Conservation (phyloP, 2,797 vertebrate species). For the Argya squamiceps region DNA sequence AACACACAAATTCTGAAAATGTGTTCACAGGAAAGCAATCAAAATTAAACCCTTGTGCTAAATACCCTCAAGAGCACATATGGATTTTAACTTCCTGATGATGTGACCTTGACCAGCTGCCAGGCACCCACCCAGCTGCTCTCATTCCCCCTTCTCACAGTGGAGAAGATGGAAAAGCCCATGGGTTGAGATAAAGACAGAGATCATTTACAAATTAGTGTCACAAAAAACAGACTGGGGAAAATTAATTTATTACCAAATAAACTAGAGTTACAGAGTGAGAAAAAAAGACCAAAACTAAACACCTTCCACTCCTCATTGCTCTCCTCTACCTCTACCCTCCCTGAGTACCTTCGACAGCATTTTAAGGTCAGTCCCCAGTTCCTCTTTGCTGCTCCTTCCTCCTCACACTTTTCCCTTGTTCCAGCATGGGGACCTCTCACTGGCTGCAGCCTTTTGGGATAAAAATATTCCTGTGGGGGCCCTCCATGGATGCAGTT, state of each 20-base stretch:
- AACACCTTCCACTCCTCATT: no score
- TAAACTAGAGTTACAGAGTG: background rate
- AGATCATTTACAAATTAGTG: background rate
- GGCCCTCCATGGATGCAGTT: rapidly evolving
- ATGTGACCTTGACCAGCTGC: background rate
- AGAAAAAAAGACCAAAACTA: background rate
- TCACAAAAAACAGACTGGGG: background rate
- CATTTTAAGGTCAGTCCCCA: background rate
- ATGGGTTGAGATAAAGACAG: background rate
- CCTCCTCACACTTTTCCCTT: background rate
- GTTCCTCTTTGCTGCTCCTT: background rate
- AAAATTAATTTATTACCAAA: background rate
- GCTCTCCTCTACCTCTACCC: background rate
- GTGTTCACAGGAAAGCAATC: background rate
- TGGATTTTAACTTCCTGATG: background rate
- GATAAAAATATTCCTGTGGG: background rate
- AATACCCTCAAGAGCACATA: background rate
- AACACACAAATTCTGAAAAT: background rate
- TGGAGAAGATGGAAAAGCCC: background rate
- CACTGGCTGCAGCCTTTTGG: background rate
- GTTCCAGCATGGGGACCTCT: background rate
- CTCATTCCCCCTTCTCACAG: background rate
- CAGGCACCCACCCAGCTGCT: background rate
- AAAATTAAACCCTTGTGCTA: background rate
- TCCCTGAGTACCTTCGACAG: rapidly evolving